Conservation (phyloP, 2,888 invertebrate genomes). For the Clusia tigrina region DNA sequence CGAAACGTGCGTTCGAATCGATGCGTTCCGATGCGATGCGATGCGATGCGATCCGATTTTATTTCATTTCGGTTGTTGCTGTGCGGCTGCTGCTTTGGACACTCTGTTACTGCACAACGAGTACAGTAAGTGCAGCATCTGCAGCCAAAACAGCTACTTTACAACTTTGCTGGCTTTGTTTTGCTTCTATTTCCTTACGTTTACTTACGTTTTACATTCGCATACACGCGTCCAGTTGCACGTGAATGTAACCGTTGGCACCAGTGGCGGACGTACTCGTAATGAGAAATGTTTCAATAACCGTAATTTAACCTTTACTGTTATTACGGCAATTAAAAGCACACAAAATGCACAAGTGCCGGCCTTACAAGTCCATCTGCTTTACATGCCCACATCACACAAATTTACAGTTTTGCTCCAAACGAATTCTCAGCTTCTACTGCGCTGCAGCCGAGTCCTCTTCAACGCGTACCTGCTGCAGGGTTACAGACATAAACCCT, state of each 20-base stretch:
- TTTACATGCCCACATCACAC: not conserved
- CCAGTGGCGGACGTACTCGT: not conserved
- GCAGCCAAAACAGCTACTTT: too few species aligned
- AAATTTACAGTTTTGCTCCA: too few species aligned
- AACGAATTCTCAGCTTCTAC: too few species aligned
- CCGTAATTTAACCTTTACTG: not conserved
- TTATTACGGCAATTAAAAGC: too few species aligned
- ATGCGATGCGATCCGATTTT: too few species aligned
- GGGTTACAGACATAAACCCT: too few species aligned
- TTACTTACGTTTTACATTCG: not conserved
- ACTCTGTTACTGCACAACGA: not conserved
- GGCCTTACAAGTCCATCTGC: not conserved
- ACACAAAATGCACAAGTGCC: not conserved
- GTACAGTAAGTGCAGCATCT: not conserved
- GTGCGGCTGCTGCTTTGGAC: too few species aligned
- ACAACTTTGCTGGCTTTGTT: not conserved
- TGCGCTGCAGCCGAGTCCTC: too few species aligned
- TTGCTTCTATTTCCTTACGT: not conserved
- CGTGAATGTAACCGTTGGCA: too few species aligned
- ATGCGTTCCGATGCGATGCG: too few species aligned
- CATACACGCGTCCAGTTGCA: not conserved
- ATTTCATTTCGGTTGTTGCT: too few species aligned
- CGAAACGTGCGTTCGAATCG: not conserved
- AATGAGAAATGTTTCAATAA: constrained; percentile 12
- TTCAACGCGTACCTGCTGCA: too few species aligned